Base-by-base conservation (phyloP, 2,888 invertebrate genomes). In the Apamea monoglypha region DNA sequence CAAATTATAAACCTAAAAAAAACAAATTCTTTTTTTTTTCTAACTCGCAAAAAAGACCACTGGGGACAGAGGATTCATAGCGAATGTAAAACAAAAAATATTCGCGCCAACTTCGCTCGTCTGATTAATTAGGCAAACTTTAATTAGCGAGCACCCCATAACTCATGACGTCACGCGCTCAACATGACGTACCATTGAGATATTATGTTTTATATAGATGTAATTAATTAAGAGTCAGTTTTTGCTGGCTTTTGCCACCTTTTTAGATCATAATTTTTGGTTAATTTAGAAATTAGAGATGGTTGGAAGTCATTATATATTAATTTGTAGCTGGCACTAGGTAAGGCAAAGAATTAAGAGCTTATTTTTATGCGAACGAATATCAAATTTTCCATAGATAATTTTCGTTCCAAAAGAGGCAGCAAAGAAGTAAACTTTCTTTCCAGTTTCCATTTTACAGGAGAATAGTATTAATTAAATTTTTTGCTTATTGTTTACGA, bases 51-150 rank as follows among this genome's bases (percentile, higher is more conserved):
- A 79, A 85, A 73, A 78, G 2, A 56, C 68, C 78, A 61, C 71
- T 25, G 67, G 72, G 79, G 71, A 67, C 73, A 59, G 29, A 68
- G 73, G 61, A 82, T 83, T 80, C 76, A 81, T 77, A 71, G 79
- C 66, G 67, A 87, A 76, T 80, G 64, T 88, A 74, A 89, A 89
- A 88, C 82, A 88, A 87, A 84, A 85, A 86, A 89, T 84, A 83
- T 90, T 88, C 88, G 69, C 85, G 53, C 81, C 84, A 78, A 87
- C 82, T 89, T 87, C 87, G 74, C 88, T 81, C 87, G 87, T 75
- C 90, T 93, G 93, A 94, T 94, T 93, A 94, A 93, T 94, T 93
- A 94, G 89, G 90, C 91, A 90, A 94, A 94, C 90, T 94, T 94
- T 94, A 94, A 94, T 94, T 94, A 94, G 92, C 90, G 90, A 89